Base-by-base conservation (phyloP, 1,140 invertebrate genomes). In the Drosophila miranda region DNA sequence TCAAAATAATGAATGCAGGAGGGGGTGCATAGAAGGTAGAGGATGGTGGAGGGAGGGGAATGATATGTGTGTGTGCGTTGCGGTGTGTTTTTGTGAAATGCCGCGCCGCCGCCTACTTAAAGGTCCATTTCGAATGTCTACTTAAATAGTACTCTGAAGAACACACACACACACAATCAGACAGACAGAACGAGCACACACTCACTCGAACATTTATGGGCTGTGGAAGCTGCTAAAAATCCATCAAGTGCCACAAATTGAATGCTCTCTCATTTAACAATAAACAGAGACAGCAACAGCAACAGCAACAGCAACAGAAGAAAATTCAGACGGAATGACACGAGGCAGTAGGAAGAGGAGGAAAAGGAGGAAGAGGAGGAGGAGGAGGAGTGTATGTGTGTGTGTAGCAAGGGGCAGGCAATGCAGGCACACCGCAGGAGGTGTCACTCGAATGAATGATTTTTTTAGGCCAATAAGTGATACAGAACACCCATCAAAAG, bases 71-170 rank as follows among this genome's bases (percentile, higher is more conserved):
- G 30, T 16, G 41, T 45, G 52, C 48, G 46, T 60, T n/a, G 26
- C 19, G 45, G 52, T 56, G 21, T 69, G 42, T 61, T 67, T 71
- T 71, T 55, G 56, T 53, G 67, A 69, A 79, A 84, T 66, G 54
- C 54, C 34, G 34, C 34, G 11, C 34, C 34, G 62, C 34, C 34
- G 62, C 49, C 44, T 84, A 66, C 77, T 80, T 84, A 84, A 84
- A 81, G 76, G 61, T 62, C 78, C 75, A 64, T 67, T 81, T 58
- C 38, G 66, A 81, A 80, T 80, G 80, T 54, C 60, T 76, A 80
- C 76, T 84, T 79, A 84, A 84, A 84, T 38, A 38, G 80, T 79
- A 83, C 80, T 84, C 84, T 69, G 63, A 53, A 56, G 45, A 38
- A 38, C 34, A 38, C 44, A 51, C 77, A 70, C 76, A 38, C 9